Evolutionary conservation across 2,888 invertebrate species (phyloP).

Genomic region (Rhagonycha lutea): DNA sequence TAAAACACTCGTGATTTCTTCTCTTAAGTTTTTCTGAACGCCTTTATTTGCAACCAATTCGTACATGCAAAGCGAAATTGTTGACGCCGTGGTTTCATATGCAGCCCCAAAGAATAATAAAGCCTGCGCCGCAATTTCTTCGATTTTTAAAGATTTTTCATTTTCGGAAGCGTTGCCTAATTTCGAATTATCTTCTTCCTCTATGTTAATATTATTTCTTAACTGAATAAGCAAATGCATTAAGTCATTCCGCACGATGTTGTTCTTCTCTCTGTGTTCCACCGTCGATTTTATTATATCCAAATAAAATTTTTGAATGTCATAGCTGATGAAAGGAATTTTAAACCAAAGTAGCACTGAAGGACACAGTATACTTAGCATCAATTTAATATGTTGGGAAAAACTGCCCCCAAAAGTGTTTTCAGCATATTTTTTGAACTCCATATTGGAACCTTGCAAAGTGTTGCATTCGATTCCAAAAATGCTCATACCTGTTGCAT

Average conservation of each 20-base stretch:
- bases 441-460: conserved; percentile 50
- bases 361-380: not conserved
- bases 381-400: not conserved
- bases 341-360: not conserved
- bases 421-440: conserved; percentile 43
- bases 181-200: not conserved
- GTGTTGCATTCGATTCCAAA: conserved; percentile 53
- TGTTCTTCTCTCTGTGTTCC: conserved; percentile 2
- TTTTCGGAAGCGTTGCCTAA: not conserved
- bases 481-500: conserved; percentile 50
- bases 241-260: conserved; percentile 2
- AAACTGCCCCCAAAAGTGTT: conserved; percentile 35
- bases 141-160: not conserved
- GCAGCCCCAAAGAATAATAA: conserved; percentile 45
- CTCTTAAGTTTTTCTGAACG: conserved; percentile 52
- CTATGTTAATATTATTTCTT: not conserved
- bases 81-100: conserved; percentile 50
- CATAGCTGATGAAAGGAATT: not conserved
- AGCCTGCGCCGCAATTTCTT: conserved; percentile 38
- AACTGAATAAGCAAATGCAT: conserved; percentile 9
- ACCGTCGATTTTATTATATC: not conserved
- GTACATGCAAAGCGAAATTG: conserved; percentile 55
- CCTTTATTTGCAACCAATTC: conserved; percentile 56
- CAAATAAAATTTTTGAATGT: not conserved
- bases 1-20: conserved; percentile 52